phyloP scores from a whole-genome alignment of 2,113 vertebrate genomes.

The Octodon degus region DNA sequence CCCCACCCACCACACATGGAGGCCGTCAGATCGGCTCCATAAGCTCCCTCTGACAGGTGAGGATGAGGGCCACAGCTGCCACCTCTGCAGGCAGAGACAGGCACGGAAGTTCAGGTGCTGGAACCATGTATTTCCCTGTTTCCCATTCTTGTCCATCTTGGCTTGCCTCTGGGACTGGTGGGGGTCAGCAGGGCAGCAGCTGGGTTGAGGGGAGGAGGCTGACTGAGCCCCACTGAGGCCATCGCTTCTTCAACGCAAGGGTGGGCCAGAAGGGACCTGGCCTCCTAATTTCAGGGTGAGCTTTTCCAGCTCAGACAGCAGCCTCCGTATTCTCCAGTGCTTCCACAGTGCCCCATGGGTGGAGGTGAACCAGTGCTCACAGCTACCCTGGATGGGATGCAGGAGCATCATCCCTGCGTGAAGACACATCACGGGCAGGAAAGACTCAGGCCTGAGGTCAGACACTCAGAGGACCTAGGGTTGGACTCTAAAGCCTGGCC shows the following conservation, averaged over 20 bases:
- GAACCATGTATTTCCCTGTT: neutral
- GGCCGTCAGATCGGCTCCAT: neutral
- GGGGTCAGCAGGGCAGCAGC: rapidly evolving
- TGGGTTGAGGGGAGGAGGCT: neutral
- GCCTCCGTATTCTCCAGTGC: neutral
- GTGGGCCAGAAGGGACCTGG: neutral
- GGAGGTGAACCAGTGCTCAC: neutral
- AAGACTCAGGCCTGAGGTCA: neutral
- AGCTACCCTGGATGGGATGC: neutral
- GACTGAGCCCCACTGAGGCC: neutral
- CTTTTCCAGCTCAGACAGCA: neutral
- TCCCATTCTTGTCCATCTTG: neutral
- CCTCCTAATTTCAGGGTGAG: neutral
- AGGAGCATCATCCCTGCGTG: neutral
- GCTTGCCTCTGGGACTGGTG: neutral
- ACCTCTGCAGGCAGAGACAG: neutral
- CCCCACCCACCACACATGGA: neutral
- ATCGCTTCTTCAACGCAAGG: neutral
- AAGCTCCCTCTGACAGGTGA: neutral
- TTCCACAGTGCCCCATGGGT: neutral
- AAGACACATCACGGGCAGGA: neutral
- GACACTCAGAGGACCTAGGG: neutral
- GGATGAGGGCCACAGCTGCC: neutral
- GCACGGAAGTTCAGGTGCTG: too few relatives aligned
- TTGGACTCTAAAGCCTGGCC: neutral